Conservation (phyloP, 92 coral and sea anemone genomes). For the Porites cylindrica region DNA sequence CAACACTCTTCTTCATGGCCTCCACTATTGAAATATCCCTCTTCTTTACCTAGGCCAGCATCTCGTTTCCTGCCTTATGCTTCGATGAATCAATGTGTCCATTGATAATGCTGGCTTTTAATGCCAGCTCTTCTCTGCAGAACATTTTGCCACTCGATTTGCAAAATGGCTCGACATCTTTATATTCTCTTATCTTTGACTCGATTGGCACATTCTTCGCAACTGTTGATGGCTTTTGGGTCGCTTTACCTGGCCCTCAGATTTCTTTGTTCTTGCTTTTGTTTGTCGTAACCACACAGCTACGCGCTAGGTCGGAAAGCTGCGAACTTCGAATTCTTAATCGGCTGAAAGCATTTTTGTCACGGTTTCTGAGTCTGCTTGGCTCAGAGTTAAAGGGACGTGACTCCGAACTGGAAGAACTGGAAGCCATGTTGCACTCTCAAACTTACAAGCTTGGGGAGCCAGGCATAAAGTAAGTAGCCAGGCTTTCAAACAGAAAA, state of each 20-base stretch:
- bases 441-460: too few species aligned
- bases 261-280: too few species aligned
- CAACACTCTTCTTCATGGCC: slow-evolving; percentile 33
- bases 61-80: slow-evolving; percentile 38
- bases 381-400: too few species aligned
- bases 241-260: too few species aligned
- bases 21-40: slow-evolving; percentile 44
- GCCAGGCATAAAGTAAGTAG: too few species aligned
- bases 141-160: slow-evolving; percentile 41
- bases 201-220: slow-evolving; percentile 25
- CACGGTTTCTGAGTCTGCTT: slow-evolving; percentile 28
- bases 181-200: slow-evolving; percentile 41
- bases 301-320: slow-evolving; percentile 43
- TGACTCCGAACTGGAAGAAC: too few species aligned
- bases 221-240: background rate
- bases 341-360: slow-evolving; percentile 25
- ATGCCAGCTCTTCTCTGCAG: slow-evolving; percentile 46
- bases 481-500: background rate
- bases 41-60: slow-evolving; percentile 43
- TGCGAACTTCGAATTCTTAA: slow-evolving; percentile 15
- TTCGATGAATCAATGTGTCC: slow-evolving; percentile 25
- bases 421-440: too few species aligned
- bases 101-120: slow-evolving; percentile 43
- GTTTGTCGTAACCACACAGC: slow-evolving; percentile 31
- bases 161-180: slow-evolving; percentile 43